A percentile compares a stretch with the other conserved stretches of the same genome.
Conservation (phyloP, 64 coral and sea anemone species). For the Dendronephthya gigantea region DNA sequence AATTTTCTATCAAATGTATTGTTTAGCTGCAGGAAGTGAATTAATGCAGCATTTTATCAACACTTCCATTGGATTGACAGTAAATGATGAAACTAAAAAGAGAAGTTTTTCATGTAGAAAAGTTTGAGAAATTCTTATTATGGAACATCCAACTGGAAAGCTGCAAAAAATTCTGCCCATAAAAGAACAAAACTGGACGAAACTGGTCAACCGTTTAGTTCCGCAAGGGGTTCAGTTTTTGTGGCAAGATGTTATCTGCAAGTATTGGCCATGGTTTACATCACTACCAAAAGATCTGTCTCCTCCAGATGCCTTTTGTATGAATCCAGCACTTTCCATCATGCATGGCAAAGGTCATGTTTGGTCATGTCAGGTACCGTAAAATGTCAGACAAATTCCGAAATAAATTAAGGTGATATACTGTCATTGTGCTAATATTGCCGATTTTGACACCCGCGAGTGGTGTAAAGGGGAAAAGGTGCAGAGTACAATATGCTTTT, state of each 20-base stretch:
- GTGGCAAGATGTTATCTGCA: constrained; percentile 35
- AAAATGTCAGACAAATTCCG: not conserved
- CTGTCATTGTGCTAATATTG: no score
- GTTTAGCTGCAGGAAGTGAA: no score
- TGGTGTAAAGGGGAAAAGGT: no score
- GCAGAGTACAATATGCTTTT: no score
- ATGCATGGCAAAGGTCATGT: constrained; percentile 34
- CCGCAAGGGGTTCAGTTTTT: not conserved
- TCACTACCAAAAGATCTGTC: not conserved
- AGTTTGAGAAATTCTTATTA: not conserved
- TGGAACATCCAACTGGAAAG: constrained; percentile 19
- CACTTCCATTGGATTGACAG: no score
- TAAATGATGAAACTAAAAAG: no score
- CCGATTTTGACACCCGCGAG: no score
- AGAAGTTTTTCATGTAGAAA: not conserved
- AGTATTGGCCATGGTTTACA: constrained; percentile 30
- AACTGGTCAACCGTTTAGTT: not conserved
- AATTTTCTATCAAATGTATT: no score
- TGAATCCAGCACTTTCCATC: constrained; percentile 25
- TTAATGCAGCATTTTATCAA: no score
- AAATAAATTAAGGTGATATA: no score
- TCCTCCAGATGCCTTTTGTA: no score
- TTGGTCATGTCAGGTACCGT: constrained; percentile 27
- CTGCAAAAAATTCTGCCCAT: not conserved
- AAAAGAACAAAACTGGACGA: constrained; percentile 19